These are phyloP conservation scores for Smutsia gigantea DNA, from an alignment of 2,797 vertebrate species.

Conservation along the genomic window DNA sequence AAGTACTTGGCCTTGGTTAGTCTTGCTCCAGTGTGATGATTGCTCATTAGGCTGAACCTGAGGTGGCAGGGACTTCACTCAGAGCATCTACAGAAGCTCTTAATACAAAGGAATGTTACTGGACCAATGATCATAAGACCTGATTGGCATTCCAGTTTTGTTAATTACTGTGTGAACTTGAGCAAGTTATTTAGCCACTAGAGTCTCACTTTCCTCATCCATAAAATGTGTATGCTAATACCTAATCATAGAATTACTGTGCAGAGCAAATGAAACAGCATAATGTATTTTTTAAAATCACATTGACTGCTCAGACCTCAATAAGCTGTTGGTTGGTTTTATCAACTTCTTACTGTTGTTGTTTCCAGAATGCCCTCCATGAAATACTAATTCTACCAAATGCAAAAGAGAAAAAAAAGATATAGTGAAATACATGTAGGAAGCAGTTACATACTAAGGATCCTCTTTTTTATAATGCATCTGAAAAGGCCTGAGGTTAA, in stretches of 20 bases:
- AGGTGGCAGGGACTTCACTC: background rate
- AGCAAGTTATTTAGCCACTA: background rate
- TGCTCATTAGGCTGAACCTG: background rate
- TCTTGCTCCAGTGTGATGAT: background rate
- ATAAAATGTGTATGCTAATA: background rate
- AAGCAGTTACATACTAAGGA: background rate
- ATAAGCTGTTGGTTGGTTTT: background rate
- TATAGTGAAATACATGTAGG: background rate
- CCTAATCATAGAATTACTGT: background rate
- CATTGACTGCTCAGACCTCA: background rate
- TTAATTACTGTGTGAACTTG: background rate
- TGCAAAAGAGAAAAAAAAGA: background rate
- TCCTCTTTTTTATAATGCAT: background rate
- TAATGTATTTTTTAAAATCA: background rate
- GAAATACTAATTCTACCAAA: background rate
- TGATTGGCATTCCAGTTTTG: conserved; percentile 14
- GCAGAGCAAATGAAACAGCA: background rate
- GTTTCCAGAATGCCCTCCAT: background rate
- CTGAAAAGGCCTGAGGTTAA: background rate
- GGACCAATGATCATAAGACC: background rate
- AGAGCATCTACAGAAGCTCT: background rate
- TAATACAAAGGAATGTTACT: background rate
- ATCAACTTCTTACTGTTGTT: background rate
- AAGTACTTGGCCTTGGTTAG: background rate
- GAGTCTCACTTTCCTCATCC: background rate